Evolutionary conservation across 1,140 invertebrate genomes (phyloP).

Genomic region (Leguminivora glycinivorella): DNA sequence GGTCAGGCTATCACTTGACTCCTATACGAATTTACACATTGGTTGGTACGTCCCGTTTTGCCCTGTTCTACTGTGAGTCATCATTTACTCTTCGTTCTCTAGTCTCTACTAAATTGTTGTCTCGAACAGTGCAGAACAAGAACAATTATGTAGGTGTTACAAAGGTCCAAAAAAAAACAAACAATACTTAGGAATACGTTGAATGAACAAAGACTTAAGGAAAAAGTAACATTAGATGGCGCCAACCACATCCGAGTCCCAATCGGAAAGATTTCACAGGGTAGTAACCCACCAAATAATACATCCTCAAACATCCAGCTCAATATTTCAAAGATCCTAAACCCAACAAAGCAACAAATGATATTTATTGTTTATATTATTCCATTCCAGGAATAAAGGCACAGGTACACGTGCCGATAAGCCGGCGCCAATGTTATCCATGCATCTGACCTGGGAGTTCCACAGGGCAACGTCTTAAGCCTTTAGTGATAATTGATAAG

Average conservation of each 20-base stretch:
- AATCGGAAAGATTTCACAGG: background rate
- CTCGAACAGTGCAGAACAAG: too few species aligned
- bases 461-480: conserved; percentile 4
- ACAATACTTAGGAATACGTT: background rate
- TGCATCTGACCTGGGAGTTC: conserved; percentile 1
- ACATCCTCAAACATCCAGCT: background rate
- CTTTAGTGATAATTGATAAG: conserved; percentile 8
- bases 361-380: conserved; percentile 33
- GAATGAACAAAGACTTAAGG: background rate
- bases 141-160: too few species aligned
- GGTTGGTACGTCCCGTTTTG: too few species aligned
- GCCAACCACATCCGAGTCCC: background rate
- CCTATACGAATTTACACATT: too few species aligned
- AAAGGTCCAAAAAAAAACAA: background rate
- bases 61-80: too few species aligned
- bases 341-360: background rate
- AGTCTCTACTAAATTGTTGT: too few species aligned
- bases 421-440: conserved; percentile 52
- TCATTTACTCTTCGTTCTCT: too few species aligned
- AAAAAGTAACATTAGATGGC: background rate
- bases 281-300: background rate
- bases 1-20: too few species aligned
- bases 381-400: conserved; percentile 58
- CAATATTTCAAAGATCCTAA: background rate
- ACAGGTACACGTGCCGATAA: conserved; percentile 66